Conservation (phyloP, 2,113 vertebrate genomes). For the Entelurus aequoreus region DNA sequence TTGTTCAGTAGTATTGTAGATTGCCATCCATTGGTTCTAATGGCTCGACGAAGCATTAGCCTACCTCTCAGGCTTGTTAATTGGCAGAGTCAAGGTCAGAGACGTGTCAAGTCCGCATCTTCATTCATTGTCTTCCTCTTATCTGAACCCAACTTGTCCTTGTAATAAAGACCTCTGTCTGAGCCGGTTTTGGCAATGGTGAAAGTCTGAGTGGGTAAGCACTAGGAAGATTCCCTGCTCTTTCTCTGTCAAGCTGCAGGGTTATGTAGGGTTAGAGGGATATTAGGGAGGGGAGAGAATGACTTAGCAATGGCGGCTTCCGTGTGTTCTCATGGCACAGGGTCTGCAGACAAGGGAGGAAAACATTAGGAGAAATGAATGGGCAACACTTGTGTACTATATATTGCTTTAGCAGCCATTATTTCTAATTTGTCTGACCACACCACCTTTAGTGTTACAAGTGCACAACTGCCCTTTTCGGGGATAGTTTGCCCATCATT, state of each 20-base stretch:
- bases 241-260: conserved; percentile 51
- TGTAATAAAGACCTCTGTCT: conserved; percentile 62
- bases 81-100: conserved; percentile 15
- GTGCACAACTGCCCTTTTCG: too few species aligned
- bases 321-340: conserved; percentile 37
- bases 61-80: neutral
- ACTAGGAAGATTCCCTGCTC: conserved; percentile 56
- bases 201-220: conserved; percentile 57
- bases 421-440: too few species aligned
- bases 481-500: too few species aligned
- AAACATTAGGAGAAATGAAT: conserved; percentile 7
- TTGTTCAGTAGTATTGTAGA: too few species aligned
- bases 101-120: conserved; percentile 20
- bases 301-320: conserved; percentile 31
- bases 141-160: conserved; percentile 28
- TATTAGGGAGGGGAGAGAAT: conserved; percentile 40
- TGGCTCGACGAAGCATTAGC: neutral
- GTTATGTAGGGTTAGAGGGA: conserved; percentile 56
- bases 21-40: neutral
- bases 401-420: too few species aligned
- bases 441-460: too few species aligned
- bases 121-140: conserved; percentile 26
- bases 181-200: conserved; percentile 49
- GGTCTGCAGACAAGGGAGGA: neutral
- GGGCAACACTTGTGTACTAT: too few species aligned